These are phyloP conservation scores for Glomeris marginata DNA, from an alignment of 2,888 invertebrate species.

Conservation along the genomic window DNA sequence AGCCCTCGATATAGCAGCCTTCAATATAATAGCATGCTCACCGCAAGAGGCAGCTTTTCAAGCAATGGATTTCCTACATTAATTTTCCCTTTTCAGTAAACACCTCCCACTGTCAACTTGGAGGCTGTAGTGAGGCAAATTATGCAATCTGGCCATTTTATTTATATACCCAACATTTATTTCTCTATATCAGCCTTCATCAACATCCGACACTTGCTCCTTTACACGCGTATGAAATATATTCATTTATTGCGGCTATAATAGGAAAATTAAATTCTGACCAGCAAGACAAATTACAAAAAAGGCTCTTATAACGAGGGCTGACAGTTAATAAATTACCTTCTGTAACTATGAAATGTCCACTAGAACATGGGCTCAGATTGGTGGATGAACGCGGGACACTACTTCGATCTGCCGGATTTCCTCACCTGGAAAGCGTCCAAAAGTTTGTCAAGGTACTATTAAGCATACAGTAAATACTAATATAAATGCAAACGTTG, in stretches of 20 bases:
- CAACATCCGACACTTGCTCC: too few relatives aligned
- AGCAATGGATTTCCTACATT: not conserved
- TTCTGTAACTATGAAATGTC: slow-evolving; percentile 11
- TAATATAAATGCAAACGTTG: not conserved
- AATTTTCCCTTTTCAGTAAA: too few relatives aligned
- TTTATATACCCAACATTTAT: too few relatives aligned
- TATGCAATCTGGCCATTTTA: too few relatives aligned
- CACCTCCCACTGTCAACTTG: too few relatives aligned
- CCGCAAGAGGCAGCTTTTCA: not conserved
- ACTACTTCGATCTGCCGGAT: slow-evolving; percentile 84
- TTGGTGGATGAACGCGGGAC: slow-evolving; percentile 53
- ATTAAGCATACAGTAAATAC: not conserved
- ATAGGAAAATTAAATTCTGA: too few relatives aligned
- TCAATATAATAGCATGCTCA: not conserved
- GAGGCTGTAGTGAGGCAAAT: too few relatives aligned
- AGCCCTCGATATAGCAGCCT: not conserved
- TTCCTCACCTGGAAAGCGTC: slow-evolving; percentile 88
- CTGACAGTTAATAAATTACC: too few relatives aligned
- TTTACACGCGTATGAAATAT: too few relatives aligned
- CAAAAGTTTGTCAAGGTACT: slow-evolving; percentile 46
- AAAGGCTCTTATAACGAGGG: not conserved
- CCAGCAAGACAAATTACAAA: too few relatives aligned
- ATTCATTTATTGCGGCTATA: too few relatives aligned
- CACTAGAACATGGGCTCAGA: not conserved
- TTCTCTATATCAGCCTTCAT: too few relatives aligned